Conservation (phyloP, 2,888 invertebrate genomes). For the Lithodes maja region DNA sequence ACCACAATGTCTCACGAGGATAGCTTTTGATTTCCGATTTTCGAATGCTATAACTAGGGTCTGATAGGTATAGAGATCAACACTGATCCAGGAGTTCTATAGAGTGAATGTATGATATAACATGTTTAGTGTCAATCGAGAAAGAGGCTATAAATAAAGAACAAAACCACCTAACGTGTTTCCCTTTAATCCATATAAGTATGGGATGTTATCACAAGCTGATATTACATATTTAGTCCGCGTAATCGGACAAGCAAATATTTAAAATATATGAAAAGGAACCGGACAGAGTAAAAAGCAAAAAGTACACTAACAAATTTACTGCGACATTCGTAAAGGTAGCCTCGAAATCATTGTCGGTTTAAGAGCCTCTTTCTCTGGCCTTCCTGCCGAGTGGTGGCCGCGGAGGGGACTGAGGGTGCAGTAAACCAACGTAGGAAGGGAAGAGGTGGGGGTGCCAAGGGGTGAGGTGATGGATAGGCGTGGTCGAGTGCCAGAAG, state of each 20-base stretch:
- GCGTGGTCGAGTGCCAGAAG: too few relatives aligned
- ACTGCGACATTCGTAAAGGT: neutral
- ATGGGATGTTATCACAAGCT: neutral
- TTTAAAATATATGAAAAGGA: neutral
- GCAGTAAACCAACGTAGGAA: neutral
- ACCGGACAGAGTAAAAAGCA: neutral
- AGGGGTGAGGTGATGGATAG: conserved; percentile 33
- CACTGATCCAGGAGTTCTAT: neutral
- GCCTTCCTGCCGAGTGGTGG: conserved; percentile 42
- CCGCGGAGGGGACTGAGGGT: conserved; percentile 58
- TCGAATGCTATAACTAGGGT: too few relatives aligned
- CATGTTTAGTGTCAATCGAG: conserved; percentile 42
- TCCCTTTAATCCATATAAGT: conserved; percentile 45
- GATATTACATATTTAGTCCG: neutral
- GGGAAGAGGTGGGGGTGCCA: neutral
- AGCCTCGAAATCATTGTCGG: neutral
- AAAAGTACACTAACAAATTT: neutral
- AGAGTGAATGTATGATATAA: conserved; percentile 32
- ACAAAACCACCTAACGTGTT: conserved; percentile 55
- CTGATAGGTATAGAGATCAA: neutral
- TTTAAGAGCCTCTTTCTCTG: conserved; percentile 54
- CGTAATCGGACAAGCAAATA: neutral
- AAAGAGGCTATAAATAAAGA: conserved; percentile 53
- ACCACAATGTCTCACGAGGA: conserved; percentile 3
- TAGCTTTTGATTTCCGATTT: neutral